Percentiles rank a stretch among this genome's conserved stretches.
These are phyloP conservation scores for Macrophya alboannulata DNA, from an alignment of 2,888 invertebrate species.

Conservation along the genomic window DNA sequence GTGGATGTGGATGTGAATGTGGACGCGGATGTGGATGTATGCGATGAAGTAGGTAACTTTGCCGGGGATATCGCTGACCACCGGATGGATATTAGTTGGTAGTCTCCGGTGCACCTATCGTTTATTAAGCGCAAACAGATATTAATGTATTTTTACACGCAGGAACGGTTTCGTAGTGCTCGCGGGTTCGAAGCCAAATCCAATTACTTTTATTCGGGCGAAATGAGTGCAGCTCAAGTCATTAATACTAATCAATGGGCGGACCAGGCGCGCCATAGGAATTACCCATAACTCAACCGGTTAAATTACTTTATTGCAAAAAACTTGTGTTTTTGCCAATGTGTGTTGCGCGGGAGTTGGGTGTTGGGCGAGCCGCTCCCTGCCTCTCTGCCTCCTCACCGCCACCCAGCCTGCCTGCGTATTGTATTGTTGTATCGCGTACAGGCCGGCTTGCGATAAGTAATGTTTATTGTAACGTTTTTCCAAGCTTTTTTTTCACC, in stretches of 20 bases:
- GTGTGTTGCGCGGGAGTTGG: constrained; percentile 62
- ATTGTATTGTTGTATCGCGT: constrained; percentile 53
- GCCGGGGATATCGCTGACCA: constrained; percentile 13
- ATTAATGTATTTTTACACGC: constrained; percentile 80
- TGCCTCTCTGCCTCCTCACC: not conserved
- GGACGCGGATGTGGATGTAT: not conserved
- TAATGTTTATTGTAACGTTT: constrained; percentile 80
- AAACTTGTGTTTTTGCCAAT: constrained; percentile 76
- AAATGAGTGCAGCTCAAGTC: constrained; percentile 80
- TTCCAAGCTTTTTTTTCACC: constrained; percentile 67
- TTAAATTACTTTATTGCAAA: constrained; percentile 80
- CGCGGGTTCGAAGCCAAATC: constrained; percentile 78
- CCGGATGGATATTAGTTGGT: constrained; percentile 76
- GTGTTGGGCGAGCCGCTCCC: constrained; percentile 21
- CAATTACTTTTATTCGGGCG: constrained; percentile 80
- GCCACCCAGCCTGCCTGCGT: constrained; percentile 24
- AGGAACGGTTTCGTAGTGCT: constrained; percentile 62
- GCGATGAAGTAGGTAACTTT: not conserved
- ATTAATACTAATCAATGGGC: constrained; percentile 80
- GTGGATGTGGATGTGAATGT: not conserved
- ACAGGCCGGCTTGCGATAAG: constrained; percentile 76
- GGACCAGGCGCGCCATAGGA: constrained; percentile 71
- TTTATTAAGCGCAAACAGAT: constrained; percentile 80
- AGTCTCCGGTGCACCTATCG: constrained; percentile 77
- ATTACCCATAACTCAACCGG: constrained; percentile 79